phyloP scores from a whole-genome alignment of 2,797 vertebrate species.

The Sebastes steindachneri region DNA sequence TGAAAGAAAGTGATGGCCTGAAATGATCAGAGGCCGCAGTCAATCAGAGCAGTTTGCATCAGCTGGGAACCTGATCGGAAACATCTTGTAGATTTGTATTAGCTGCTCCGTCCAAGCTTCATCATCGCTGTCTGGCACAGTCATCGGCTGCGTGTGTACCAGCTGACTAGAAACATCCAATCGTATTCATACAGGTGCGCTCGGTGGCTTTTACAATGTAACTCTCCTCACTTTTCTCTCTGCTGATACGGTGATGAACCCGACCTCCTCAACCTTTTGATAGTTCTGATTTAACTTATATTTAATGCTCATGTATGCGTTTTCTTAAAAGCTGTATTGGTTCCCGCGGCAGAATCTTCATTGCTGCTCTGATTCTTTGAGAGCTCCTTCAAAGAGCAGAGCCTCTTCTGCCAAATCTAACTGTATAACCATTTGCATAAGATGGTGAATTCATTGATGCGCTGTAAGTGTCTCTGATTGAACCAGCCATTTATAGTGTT shows the following conservation, averaged over 20 bases:
- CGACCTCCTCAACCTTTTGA: background rate
- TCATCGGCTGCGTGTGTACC: background rate
- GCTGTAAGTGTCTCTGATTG: background rate
- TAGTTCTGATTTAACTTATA: background rate
- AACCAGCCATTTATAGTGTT: background rate
- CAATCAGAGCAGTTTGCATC: conserved; percentile 21
- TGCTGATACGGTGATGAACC: background rate
- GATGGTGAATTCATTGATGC: background rate
- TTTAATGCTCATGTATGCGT: background rate
- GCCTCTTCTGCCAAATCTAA: background rate
- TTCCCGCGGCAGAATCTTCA: background rate
- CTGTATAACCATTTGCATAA: background rate
- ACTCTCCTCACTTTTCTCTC: background rate
- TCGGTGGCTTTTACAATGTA: background rate
- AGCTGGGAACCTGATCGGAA: background rate
- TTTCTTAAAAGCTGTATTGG: background rate
- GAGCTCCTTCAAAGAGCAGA: background rate
- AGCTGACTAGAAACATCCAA: background rate
- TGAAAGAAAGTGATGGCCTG: conserved; percentile 16
- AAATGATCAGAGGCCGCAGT: conserved; percentile 31
- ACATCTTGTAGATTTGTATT: background rate
- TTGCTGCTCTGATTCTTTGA: background rate
- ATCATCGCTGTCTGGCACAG: background rate
- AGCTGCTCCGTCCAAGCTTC: background rate
- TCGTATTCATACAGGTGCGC: background rate